These are phyloP conservation scores for Drosophila buzzatii DNA, from an alignment of 2,888 invertebrate species.

Conservation along the genomic window DNA sequence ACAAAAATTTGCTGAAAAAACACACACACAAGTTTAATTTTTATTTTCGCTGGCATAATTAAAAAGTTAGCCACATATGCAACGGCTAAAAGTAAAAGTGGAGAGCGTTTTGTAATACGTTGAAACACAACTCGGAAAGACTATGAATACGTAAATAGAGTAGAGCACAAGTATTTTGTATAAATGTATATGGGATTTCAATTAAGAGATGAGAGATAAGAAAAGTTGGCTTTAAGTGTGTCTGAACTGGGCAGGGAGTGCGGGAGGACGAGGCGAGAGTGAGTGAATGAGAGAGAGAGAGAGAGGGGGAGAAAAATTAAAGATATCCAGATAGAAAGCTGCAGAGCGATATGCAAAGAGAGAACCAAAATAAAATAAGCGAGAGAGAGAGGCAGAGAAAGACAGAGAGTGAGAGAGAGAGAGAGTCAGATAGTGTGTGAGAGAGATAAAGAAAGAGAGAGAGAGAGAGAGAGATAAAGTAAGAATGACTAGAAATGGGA, in stretches of 20 bases:
- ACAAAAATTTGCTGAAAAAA: conserved; percentile 22
- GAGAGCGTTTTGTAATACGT: conserved; percentile 37
- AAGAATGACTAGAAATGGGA: no score
- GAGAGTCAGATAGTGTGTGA: no score
- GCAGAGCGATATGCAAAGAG: not conserved
- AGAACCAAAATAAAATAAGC: not conserved
- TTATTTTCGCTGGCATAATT: conserved; percentile 61
- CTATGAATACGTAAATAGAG: conserved; percentile 11
- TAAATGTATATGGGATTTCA: conserved; percentile 1
- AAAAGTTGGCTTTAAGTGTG: not conserved
- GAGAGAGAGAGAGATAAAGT: no score
- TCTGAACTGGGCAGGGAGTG: not conserved
- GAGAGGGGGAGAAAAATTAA: no score
- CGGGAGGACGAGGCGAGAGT: not conserved
- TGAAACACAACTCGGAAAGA: conserved; percentile 19
- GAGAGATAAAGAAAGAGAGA: no score
- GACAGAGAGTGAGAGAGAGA: no score
- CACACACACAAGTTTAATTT: conserved; percentile 48
- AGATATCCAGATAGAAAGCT: no score
- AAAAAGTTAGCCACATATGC: conserved; percentile 55
- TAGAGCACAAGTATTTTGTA: not conserved
- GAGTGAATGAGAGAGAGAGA: not conserved
- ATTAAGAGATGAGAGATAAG: not conserved
- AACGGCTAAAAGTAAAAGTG: conserved; percentile 35
- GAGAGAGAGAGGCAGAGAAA: not conserved